Evolutionary conservation across 2,888 invertebrate genomes (phyloP), one percentile per base, ranked within the genome.

Genomic region (Tholera decimalis): DNA sequence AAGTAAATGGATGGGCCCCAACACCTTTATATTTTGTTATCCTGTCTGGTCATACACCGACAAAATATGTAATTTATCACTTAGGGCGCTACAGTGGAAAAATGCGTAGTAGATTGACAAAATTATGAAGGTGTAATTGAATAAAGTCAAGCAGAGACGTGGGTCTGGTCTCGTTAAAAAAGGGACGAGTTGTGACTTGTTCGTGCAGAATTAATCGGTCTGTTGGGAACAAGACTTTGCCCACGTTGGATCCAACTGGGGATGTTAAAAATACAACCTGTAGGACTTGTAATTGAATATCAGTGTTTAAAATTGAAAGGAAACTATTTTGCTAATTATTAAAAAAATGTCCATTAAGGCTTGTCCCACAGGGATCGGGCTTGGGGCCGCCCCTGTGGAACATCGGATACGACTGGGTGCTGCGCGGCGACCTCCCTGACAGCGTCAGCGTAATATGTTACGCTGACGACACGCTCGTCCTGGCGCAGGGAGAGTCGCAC

Each of bases 131-230:
- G 55, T 41, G 22, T 74, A 72, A 72, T 72, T 67, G 51, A 67
- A 74, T 55, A 56, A 39, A 9, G 50, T 30, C 28, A 58, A 51
- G 41, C 41, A 39, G 20, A 59, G 67, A 67, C 22, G 51, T 55
- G 54, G 68, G 74, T 72, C 30, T 41, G 28, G 47, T 51, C 49
- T 73, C 46, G 55, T 53, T 67, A 67, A 59, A 67, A 72, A 73
- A 49, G 73, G 65, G 65, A 67, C 55, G 73, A 72, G 68, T 59
- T 74, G 74, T 41, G 72, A 59, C 59, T 54, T 47, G 68, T 60
- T 51, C 74, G 71, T 67, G 68, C 35, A 46, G 59, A 67, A 72
- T 74, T 51, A 58, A 67, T 57, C 56, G 41, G 35, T 46, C 35
- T 26, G 41, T 1, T 35, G 50, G 64, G 56, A 47, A 49, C 51